Base-by-base conservation (phyloP, 2,113 vertebrate genomes). In the Tonatia bakeri region DNA sequence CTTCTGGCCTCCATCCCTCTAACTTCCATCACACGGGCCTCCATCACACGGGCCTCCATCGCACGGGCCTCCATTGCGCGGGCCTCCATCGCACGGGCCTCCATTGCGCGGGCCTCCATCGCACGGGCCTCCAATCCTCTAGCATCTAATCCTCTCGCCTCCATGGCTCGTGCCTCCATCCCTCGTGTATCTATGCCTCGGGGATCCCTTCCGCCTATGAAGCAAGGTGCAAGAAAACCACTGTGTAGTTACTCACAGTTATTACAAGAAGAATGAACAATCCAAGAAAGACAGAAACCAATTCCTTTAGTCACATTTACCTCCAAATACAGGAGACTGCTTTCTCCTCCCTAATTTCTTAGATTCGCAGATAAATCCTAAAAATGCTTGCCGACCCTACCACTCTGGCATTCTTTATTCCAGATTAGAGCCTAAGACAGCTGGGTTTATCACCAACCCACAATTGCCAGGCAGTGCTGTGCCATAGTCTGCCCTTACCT, bases 141-240 rank as follows among this genome's bases (percentile, higher is more conserved):
- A 38, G 97, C 94, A 87, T 99, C 99, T 76, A 98, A 80, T 24
- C 95, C 97, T 94, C 98, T 97, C 0, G 98, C 97, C 85, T 99
- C 99, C 98, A 99, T 98, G n/a, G 99, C 99, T 73, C 99, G 98
- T 17, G 99, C 99, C 65, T 99, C 98, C 97, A 99, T 94, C 0
- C 97, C 99, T 98, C 98, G 99, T 9, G 98, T 98, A 97, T 93
- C 98, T 98, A 47, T 98, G 72, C 94, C 99, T 96, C 99, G 98
- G 0, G 98, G 98, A 91, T 99, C 99, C 96, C 99, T 98, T 64
- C 99, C 99, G 12, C 98, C 98, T 99, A 91, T 5, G 45, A 96
- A 96, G 75, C 84, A 98, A 98, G n/a, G 91, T 93, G 7, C n/a
- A 91, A 96, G 77, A 81, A 91, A 93, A 94, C n/a, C 65, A 92